Evolutionary conservation across 2,888 invertebrate genomes (phyloP).

Genomic region (Catocala fraxini): DNA sequence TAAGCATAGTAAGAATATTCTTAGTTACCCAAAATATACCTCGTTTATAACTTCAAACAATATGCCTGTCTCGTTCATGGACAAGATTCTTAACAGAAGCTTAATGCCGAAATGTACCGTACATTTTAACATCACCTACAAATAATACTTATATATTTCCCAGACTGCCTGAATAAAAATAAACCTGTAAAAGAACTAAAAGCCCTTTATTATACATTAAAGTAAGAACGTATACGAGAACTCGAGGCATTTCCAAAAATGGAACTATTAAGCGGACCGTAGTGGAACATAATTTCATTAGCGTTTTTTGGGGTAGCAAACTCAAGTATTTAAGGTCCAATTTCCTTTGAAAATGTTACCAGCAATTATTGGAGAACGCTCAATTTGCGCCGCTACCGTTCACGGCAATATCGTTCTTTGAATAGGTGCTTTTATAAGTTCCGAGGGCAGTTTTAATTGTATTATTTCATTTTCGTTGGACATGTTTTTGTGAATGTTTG

Average conservation of each 20-base stretch:
- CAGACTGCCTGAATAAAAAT: slow-evolving; percentile 2
- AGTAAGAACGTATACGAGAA: no score
- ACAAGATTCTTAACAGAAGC: no score
- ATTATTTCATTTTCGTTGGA: slow-evolving; percentile 1
- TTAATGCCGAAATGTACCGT: not conserved
- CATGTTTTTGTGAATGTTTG: no score
- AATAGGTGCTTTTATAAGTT: slow-evolving; percentile 10
- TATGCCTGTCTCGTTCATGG: no score
- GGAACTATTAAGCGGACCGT: slow-evolving; percentile 15
- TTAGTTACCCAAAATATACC: no score
- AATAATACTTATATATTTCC: not conserved
- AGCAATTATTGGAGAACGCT: slow-evolving; percentile 43
- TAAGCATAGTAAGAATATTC: no score
- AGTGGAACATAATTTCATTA: slow-evolving; percentile 30
- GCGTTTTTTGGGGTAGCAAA: slow-evolving; percentile 25
- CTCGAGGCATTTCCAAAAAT: slow-evolving; percentile 14
- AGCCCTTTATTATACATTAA: not conserved
- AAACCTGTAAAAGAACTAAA: not conserved
- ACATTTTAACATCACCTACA: not conserved
- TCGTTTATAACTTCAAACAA: no score
- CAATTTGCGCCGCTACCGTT: slow-evolving; percentile 40
- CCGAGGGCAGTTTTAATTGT: slow-evolving; percentile 9
- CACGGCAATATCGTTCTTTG: slow-evolving; percentile 42
- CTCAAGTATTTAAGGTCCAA: slow-evolving; percentile 35
- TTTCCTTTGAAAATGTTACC: slow-evolving; percentile 37